Conservation (phyloP, 1,140 invertebrate species). For the Philaenus spumarius region DNA sequence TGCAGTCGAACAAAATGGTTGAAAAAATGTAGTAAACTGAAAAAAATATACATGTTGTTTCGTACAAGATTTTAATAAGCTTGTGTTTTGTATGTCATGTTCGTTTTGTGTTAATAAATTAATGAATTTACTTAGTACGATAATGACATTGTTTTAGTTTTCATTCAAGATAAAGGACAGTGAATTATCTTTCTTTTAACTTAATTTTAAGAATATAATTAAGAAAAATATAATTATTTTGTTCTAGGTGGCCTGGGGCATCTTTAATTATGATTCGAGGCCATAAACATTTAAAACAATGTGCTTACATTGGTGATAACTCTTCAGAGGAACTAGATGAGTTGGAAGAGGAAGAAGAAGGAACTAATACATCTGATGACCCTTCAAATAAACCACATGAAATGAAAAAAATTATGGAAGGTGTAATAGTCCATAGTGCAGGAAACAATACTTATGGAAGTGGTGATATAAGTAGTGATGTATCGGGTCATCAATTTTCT, state of each 20-base stretch:
- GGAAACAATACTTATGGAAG: not conserved
- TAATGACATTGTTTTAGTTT: no score
- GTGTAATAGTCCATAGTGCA: not conserved
- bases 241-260: slow-evolving; percentile 61
- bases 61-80: no score
- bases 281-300: slow-evolving; percentile 66
- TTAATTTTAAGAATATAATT: not conserved
- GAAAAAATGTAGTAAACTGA: no score
- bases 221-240: slow-evolving; percentile 15
- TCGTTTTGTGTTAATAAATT: no score
- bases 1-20: no score
- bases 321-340: slow-evolving; percentile 65
- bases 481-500: not conserved
- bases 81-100: no score
- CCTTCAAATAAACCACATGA: slow-evolving; percentile 7
- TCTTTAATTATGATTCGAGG: slow-evolving; percentile 67
- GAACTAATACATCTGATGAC: slow-evolving; percentile 24
- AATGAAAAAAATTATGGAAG: slow-evolving; percentile 28
- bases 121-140: no score
- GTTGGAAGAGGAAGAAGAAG: slow-evolving; percentile 43
- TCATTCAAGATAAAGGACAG: no score
- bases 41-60: no score
- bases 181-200: not conserved
- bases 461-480: not conserved
- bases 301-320: slow-evolving; percentile 71